These are phyloP conservation scores for Melieria picta DNA, from an alignment of 2,888 invertebrate genomes.

Conservation along the genomic window DNA sequence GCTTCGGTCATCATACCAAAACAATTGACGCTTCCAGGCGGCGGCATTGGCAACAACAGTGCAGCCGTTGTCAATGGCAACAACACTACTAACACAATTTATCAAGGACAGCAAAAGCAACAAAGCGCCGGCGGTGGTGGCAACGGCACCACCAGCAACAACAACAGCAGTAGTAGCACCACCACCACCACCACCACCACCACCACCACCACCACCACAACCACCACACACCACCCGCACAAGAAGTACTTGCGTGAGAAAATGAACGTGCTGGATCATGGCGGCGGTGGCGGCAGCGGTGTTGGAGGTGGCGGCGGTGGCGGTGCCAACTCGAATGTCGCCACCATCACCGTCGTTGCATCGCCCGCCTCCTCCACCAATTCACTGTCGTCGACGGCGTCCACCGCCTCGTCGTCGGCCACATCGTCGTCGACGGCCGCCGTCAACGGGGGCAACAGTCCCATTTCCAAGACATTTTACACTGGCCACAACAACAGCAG, in stretches of 20 bases:
- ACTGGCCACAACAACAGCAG: conserved; percentile 21
- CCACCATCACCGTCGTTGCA: conserved; percentile 60
- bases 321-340: conserved; percentile 23
- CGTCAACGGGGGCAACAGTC: conserved; percentile 59
- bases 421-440: conserved; percentile 58
- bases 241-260: conserved; percentile 66
- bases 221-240: conserved; percentile 64
- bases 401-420: conserved; percentile 45
- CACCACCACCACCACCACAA: conserved; percentile 49
- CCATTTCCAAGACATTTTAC: conserved; percentile 48
- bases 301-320: conserved; percentile 34
- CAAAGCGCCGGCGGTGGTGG: conserved; percentile 35
- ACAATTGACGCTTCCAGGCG: conserved; percentile 44
- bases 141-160: conserved; percentile 40
- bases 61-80: conserved; percentile 43
- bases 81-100: conserved; percentile 42
- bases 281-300: conserved; percentile 45
- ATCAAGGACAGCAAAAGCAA: conserved; percentile 44
- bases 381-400: conserved; percentile 51
- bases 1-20: conserved; percentile 38
- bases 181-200: conserved; percentile 56
- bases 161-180: conserved; percentile 50
- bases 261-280: conserved; percentile 63
- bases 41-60: conserved; percentile 42
- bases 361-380: conserved; percentile 62